A percentile compares a stretch with the other conserved stretches of the same genome.
Evolutionary conservation across 1,140 invertebrate genomes (phyloP).

Genomic region (Orius insidiosus): DNA sequence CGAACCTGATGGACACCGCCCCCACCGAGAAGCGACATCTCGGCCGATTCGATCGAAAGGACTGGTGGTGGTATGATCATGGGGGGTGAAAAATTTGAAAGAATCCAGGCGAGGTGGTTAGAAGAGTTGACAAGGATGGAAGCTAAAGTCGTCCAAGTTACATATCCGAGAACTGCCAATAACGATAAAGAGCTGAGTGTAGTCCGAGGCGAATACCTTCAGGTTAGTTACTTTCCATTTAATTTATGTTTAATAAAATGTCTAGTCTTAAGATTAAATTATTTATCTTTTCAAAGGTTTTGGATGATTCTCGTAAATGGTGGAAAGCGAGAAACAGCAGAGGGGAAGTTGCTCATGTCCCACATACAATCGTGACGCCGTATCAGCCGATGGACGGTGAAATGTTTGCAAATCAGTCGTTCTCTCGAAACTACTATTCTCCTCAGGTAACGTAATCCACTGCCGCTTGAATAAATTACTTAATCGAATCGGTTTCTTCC

Average conservation of each 20-base stretch:
- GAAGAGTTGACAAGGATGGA: conserved; percentile 55
- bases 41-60: conserved; percentile 56
- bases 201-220: conserved; percentile 82
- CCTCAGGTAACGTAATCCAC: conserved; percentile 12
- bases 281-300: conserved; percentile 39
- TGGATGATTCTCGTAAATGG: conserved; percentile 94
- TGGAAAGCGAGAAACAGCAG: conserved; percentile 89
- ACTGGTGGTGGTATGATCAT: conserved; percentile 23
- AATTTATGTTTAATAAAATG: conserved; percentile 1
- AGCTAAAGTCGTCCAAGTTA: conserved; percentile 77
- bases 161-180: conserved; percentile 88
- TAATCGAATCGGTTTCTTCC: background rate
- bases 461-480: background rate
- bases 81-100: conserved; percentile 27
- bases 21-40: conserved; percentile 46
- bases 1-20: conserved; percentile 21
- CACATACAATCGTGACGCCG: conserved; percentile 88
- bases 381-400: conserved; percentile 31
- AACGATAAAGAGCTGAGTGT: conserved; percentile 97
- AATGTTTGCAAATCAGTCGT: conserved; percentile 54
- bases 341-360: conserved; percentile 82
- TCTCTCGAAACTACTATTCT: conserved; percentile 31
- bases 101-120: conserved; percentile 38
- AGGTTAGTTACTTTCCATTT: conserved; percentile 59
- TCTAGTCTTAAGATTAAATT: too few species aligned